Evolutionary conservation across 2,113 vertebrate species (phyloP).

Genomic region (Scortum barcoo): DNA sequence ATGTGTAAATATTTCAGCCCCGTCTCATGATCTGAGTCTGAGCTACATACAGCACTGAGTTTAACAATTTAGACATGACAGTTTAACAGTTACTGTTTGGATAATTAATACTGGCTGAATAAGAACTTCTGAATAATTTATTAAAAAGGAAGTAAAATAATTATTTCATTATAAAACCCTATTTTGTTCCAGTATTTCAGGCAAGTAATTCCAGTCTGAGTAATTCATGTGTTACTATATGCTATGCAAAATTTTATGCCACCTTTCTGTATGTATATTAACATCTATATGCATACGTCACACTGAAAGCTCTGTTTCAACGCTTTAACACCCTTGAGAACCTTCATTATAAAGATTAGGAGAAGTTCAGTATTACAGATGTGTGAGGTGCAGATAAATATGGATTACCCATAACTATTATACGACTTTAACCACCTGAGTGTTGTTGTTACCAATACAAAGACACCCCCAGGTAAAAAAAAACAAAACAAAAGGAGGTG

Average conservation of each 20-base stretch:
- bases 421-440: neutral
- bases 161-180: too few relatives aligned
- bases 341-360: neutral
- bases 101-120: neutral
- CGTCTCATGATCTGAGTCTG: neutral
- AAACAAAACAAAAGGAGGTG: neutral
- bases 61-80: neutral
- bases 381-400: neutral
- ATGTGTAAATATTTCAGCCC: neutral
- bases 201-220: too few relatives aligned
- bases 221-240: neutral
- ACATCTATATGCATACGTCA: too few relatives aligned
- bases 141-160: neutral
- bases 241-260: neutral
- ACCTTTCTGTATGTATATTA: neutral
- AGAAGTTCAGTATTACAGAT: neutral
- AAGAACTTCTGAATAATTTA: neutral
- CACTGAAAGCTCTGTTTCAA: neutral
- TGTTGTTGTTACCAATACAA: slow-evolving; percentile 5
- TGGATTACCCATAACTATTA: slow-evolving; percentile 15
- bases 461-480: neutral
- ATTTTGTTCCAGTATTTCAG: too few relatives aligned
- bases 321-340: neutral
- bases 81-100: too few relatives aligned
- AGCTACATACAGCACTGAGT: too few relatives aligned